A percentile compares a stretch with the other conserved stretches of the same genome.
These are phyloP conservation scores for Pseudorectes ferrugineus DNA, from an alignment of 2,113 vertebrate species.

Conservation along the genomic window DNA sequence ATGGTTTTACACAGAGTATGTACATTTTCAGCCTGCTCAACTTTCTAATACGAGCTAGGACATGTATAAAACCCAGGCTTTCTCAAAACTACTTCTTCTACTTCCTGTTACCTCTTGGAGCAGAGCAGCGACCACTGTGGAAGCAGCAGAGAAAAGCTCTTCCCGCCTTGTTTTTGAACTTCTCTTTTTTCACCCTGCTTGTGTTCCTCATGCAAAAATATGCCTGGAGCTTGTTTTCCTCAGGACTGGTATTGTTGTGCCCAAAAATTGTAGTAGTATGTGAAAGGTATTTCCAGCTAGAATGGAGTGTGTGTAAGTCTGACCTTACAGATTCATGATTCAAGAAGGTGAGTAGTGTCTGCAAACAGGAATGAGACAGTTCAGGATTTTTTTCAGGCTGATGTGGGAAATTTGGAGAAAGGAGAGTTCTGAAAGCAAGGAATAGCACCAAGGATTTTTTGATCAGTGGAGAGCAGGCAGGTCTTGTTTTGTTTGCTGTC, in stretches of 20 bases:
- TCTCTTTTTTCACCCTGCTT: slow-evolving; percentile 4
- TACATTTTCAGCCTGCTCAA: neutral
- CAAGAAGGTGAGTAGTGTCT: neutral
- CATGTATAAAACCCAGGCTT: neutral
- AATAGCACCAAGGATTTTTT: neutral
- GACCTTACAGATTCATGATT: neutral
- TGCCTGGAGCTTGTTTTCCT: neutral
- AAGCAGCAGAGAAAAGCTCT: neutral
- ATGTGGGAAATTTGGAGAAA: neutral
- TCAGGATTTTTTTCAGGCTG: neutral
- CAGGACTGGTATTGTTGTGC: neutral
- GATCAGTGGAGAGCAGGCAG: neutral
- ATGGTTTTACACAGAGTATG: neutral
- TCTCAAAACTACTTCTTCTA: neutral
- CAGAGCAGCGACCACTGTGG: neutral
- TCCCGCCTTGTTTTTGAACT: neutral
- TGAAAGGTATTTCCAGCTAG: neutral
- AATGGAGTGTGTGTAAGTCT: neutral
- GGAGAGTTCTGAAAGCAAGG: neutral
- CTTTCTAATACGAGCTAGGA: neutral
- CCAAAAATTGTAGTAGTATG: neutral
- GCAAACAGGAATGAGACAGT: neutral
- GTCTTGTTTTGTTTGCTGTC: neutral
- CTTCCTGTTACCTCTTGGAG: neutral
- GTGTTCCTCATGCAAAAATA: neutral